phyloP scores from a whole-genome alignment of 2,113 vertebrate species.

The Malurus cyaneus region DNA sequence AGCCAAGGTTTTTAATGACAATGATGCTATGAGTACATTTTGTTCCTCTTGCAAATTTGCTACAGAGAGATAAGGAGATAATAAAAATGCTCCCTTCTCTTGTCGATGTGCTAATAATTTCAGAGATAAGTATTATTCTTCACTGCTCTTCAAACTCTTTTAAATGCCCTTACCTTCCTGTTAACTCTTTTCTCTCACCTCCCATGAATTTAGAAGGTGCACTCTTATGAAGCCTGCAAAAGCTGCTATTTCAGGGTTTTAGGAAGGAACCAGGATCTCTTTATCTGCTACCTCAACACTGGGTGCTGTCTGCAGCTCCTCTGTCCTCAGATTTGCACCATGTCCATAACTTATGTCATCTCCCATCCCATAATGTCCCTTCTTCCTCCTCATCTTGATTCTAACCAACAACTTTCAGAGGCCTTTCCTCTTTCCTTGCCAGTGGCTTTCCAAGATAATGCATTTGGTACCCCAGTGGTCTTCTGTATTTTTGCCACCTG shows the following conservation, averaged over 20 bases:
- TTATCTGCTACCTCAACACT: neutral
- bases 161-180: neutral
- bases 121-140: neutral
- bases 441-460: neutral
- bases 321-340: neutral
- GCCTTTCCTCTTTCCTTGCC: neutral
- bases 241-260: neutral
- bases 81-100: neutral
- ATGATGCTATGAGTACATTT: neutral
- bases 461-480: neutral
- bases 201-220: neutral
- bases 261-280: neutral
- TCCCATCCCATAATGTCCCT: neutral
- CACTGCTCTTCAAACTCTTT: neutral
- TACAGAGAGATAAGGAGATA: neutral
- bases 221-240: neutral
- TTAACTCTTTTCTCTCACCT: neutral
- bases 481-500: neutral
- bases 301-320: neutral
- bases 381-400: neutral
- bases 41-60: neutral
- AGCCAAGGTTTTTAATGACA: slow-evolving; percentile 4
- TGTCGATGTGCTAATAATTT: neutral
- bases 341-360: neutral
- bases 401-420: neutral